phyloP scores from a whole-genome alignment of 2,797 vertebrate genomes.

The Tarsius wallacei region DNA sequence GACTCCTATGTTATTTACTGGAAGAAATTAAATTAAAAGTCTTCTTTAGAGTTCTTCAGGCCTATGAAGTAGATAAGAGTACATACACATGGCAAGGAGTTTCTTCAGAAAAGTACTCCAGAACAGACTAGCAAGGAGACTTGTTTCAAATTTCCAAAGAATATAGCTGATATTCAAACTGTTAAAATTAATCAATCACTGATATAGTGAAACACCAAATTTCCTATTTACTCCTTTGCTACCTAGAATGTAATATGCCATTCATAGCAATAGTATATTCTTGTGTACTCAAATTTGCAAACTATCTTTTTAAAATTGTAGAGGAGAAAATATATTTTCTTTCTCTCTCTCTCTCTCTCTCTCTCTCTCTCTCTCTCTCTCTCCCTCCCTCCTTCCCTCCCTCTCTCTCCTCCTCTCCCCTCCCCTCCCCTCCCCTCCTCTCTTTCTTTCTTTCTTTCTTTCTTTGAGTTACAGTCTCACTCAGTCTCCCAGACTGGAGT shows the following conservation, averaged over 20 bases:
- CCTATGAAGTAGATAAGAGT: neutral
- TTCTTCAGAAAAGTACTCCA: constrained; percentile 48
- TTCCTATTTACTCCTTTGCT: constrained; percentile 27
- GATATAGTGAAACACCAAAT: constrained; percentile 24
- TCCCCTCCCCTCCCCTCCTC: too few species aligned
- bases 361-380: too few species aligned
- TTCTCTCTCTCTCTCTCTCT: too few species aligned
- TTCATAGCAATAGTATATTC: neutral
- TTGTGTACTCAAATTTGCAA: constrained; percentile 9
- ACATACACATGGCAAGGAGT: neutral
- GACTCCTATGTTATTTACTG: neutral
- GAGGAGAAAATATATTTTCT: neutral
- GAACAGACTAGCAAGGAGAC: neutral
- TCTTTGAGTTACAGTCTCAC: too few species aligned
- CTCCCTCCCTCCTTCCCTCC: too few species aligned
- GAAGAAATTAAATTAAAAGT: constrained; percentile 51
- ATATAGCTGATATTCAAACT: constrained; percentile 16
- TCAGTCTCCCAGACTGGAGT: too few species aligned
- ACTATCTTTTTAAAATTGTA: neutral
- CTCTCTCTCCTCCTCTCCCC: too few species aligned
- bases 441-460: too few species aligned
- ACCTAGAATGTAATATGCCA: neutral
- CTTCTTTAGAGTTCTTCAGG: constrained; percentile 11
- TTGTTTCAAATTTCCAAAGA: constrained; percentile 19
- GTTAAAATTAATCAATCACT: constrained; percentile 50